These are phyloP conservation scores for Drosophila cracens DNA, from an alignment of 2,888 invertebrate species.

Conservation along the genomic window DNA sequence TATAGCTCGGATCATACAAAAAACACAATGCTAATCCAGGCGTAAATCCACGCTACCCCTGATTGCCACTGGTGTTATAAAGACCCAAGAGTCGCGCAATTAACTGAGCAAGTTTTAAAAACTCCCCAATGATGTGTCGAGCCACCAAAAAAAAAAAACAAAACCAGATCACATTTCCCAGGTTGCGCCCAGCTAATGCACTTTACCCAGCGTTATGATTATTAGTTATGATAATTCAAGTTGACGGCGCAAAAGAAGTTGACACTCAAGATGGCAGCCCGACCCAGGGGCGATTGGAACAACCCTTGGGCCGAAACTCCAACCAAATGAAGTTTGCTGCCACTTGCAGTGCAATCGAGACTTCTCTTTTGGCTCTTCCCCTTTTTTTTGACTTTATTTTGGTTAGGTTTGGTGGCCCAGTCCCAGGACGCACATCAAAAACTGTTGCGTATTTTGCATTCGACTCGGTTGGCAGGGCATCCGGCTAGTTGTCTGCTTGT, in stretches of 20 bases:
- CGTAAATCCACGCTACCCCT: constrained; percentile 50
- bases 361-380: constrained; percentile 32
- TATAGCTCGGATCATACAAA: constrained; percentile 32
- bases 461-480: constrained; percentile 47
- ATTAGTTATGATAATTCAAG: constrained; percentile 77
- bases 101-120: constrained; percentile 66
- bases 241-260: constrained; percentile 74
- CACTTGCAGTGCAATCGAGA: constrained; percentile 59
- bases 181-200: constrained; percentile 49
- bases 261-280: constrained; percentile 59
- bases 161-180: constrained; percentile 52
- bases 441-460: constrained; percentile 79
- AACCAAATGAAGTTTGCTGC: constrained; percentile 54
- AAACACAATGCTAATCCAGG: constrained; percentile 45
- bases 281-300: constrained; percentile 29
- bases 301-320: constrained; percentile 55
- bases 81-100: constrained; percentile 65
- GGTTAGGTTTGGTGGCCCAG: constrained; percentile 16
- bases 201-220: constrained; percentile 71
- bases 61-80: constrained; percentile 47
- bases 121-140: constrained; percentile 64
- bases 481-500: constrained; percentile 46
- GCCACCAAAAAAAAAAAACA: constrained; percentile 28
- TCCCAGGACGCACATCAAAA: constrained; percentile 78
- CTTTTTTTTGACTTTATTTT: neutral